Percentiles rank a stretch among this genome's conserved stretches.
These are phyloP conservation scores for Ptilorrhoa leucosticta DNA, from an alignment of 2,113 vertebrate species.

Conservation along the genomic window DNA sequence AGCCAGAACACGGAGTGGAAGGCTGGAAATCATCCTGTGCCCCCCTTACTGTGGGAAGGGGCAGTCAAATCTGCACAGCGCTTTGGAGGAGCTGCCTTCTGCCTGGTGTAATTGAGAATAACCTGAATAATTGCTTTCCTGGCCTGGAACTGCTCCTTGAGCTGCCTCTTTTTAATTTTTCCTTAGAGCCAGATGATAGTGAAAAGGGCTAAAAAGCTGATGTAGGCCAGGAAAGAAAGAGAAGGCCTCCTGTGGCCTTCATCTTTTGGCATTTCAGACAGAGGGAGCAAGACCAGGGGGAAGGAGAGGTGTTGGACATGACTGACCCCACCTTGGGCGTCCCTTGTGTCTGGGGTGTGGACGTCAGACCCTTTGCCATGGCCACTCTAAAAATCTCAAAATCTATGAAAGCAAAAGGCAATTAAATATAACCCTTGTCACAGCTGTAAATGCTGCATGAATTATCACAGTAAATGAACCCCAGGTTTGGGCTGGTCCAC, in stretches of 20 bases:
- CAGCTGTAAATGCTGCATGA: not conserved
- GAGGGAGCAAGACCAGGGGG: rapidly evolving
- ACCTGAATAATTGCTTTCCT: not conserved
- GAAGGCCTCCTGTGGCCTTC: not conserved
- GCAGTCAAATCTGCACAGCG: rapidly evolving
- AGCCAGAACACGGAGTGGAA: not conserved
- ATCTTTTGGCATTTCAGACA: not conserved
- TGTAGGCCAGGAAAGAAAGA: not conserved
- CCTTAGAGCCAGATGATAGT: rapidly evolving
- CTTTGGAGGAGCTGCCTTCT: not conserved
- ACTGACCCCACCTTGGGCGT: not conserved
- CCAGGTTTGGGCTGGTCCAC: not conserved
- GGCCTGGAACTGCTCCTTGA: not conserved
- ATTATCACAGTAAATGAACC: not conserved
- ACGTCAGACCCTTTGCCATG: rapidly evolving
- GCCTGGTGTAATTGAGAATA: not conserved
- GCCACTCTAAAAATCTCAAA: not conserved
- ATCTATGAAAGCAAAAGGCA: not conserved
- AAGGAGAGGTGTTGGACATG: not conserved
- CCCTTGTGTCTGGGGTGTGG: rapidly evolving
- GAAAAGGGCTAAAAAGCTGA: not conserved
- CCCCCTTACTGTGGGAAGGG: rapidly evolving
- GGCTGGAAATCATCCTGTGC: not conserved
- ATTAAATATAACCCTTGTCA: not conserved
- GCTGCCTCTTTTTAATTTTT: not conserved